Base-by-base conservation (phyloP, 1,140 invertebrate genomes). In the Paraescarpia echinospica region DNA sequence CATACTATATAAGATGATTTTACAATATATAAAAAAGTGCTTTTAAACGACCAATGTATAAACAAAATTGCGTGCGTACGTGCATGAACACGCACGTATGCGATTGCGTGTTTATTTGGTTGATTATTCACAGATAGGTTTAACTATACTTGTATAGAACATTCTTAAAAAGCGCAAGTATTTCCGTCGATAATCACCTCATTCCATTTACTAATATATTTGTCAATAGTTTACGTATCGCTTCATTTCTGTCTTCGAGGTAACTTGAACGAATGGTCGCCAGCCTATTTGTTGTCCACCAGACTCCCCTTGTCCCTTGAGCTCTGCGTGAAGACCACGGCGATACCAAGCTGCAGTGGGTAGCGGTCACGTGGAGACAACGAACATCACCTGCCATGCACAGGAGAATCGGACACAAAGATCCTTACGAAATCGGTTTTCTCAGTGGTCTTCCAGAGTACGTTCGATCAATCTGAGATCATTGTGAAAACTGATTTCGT, bases 401-500 rank as follows among this genome's bases (percentile, higher is more conserved):
- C 59, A 4, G 59, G 59, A 77, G 59, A 77, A 77, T 31, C 8
- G 22, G 59, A 12, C 59, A 41, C 4, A 77, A 77, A 77, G 59
- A 77, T 77, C 59, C 59, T 77, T 77, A 77, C 59, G 59, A 77
- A 77, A 77, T 77, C 27, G 59, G 59, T 77, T 77, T 77, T 77
- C 59, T 77, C 59, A 77, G 59, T 77, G 59, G 59, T 77, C 59
- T 77, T 77, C 59, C 59, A 77, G 59, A 77, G 22, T 77, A 77
- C 59, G 59, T 27, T 31, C 59, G 59, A 77, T 31, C 59, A 77
- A 77, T 77, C 59, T 77, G 59, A 77, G 59, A 77, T 77, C 59
- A 77, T 77, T 77, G 59, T 77, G 59, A 77, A 77, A 77, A 77
- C 59, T 77, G 59, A 77, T 77, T 77, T 77, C 59, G 59, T 77